Conservation (phyloP, 2,797 vertebrate genomes). For the Lemur catta region DNA sequence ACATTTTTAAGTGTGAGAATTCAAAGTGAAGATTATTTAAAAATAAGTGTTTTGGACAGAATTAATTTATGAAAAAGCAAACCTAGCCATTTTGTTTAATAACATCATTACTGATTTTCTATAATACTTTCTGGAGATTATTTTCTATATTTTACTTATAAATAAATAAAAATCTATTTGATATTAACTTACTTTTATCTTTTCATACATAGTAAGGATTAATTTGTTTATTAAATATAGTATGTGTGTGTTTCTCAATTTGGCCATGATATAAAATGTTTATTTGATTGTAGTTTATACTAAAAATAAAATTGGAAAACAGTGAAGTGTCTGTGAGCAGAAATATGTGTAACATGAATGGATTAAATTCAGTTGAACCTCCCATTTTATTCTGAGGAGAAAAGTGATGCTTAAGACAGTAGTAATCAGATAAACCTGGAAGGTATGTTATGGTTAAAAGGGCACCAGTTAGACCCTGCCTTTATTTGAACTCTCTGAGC, state of each 20-base stretch:
- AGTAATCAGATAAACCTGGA: background rate
- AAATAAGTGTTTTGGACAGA: background rate
- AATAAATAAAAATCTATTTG: background rate
- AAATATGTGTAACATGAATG: background rate
- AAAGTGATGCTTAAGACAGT: background rate
- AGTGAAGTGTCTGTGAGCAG: background rate
- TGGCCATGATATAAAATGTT: background rate
- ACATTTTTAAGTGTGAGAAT: background rate
- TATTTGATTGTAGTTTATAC: background rate
- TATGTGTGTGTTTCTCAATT: background rate
- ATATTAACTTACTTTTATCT: background rate
- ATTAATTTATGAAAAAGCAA: background rate
- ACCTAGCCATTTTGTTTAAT: background rate
- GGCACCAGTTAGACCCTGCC: background rate
- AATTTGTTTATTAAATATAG: background rate
- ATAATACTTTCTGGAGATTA: background rate
- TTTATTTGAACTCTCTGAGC: background rate
- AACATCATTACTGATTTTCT: background rate
- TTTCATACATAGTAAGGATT: background rate
- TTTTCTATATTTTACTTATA: background rate
- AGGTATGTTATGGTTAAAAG: background rate
- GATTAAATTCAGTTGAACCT: background rate
- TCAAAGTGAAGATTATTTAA: background rate
- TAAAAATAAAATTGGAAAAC: background rate
- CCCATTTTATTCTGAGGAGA: background rate